Conservation (phyloP, 2,113 vertebrate species). For the Falcunculus frontatus region DNA sequence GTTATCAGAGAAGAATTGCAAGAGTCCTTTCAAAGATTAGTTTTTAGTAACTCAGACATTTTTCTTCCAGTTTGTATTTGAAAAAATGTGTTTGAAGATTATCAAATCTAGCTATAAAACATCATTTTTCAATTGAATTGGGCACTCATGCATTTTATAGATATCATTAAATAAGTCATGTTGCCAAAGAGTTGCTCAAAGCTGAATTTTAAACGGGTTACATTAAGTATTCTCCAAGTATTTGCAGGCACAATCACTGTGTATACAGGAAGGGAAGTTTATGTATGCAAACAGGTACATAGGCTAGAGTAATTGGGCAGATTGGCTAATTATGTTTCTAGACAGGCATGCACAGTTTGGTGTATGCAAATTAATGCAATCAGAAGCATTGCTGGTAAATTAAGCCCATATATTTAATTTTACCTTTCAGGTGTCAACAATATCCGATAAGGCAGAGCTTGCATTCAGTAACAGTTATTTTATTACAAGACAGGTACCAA, state of each 20-base stretch:
- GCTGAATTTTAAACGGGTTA: background rate
- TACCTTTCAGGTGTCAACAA: background rate
- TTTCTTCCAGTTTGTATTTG: background rate
- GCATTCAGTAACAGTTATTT: background rate
- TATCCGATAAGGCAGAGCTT: background rate
- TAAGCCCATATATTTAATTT: background rate
- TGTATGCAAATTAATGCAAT: constrained; percentile 29
- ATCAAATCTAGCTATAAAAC: background rate
- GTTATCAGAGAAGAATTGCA: background rate
- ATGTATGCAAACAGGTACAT: constrained; percentile 58
- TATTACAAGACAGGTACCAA: background rate
- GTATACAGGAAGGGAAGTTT: constrained; percentile 15
- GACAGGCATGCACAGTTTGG: background rate
- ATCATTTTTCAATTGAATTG: background rate
- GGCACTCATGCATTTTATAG: background rate
- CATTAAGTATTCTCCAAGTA: background rate
- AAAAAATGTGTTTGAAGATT: background rate
- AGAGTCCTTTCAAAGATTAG: background rate
- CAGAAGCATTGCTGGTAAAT: constrained; percentile 10
- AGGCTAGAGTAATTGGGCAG: constrained; percentile 33
- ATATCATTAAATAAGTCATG: background rate
- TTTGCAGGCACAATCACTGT: constrained; percentile 3
- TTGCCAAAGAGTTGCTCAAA: background rate
- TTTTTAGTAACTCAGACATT: background rate
- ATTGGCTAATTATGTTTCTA: constrained; percentile 40